Conservation (phyloP, 1,140 invertebrate genomes). For the Cherax quadricarinatus region DNA sequence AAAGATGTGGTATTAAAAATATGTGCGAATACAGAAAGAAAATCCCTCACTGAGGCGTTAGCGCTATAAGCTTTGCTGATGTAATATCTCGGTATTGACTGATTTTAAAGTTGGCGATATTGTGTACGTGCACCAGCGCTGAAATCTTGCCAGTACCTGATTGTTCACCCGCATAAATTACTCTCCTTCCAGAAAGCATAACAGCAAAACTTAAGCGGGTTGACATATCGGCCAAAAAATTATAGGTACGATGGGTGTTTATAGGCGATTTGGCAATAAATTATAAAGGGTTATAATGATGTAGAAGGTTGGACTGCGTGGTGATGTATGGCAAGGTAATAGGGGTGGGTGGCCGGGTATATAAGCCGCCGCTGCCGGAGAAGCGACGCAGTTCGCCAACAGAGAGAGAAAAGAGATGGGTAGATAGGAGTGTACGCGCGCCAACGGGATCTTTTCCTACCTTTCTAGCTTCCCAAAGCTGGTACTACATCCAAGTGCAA, state of each 20-base stretch:
- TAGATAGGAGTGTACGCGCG: conserved; percentile 68
- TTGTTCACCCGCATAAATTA: not conserved
- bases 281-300: not conserved
- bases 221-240: no score
- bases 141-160: not conserved
- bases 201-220: not conserved
- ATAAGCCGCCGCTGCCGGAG: conserved; percentile 33
- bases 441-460: conserved; percentile 62
- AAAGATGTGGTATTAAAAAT: no score
- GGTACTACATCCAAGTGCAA: conserved; percentile 52
- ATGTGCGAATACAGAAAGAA: no score
- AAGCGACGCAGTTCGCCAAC: conserved; percentile 68
- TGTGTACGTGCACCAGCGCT: conserved; percentile 42
- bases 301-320: not conserved
- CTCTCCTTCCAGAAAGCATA: not conserved
- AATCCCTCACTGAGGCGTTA: not conserved
- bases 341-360: conserved; percentile 2
- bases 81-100: conserved; percentile 31
- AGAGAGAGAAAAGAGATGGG: conserved; percentile 71
- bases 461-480: conserved; percentile 68
- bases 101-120: conserved; percentile 42
- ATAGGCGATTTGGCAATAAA: not conserved
- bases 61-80: conserved; percentile 22
- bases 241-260: not conserved
- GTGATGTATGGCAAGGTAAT: conserved; percentile 27